Conservation (phyloP, 2,797 vertebrate genomes). For the Fringilla coelebs region DNA sequence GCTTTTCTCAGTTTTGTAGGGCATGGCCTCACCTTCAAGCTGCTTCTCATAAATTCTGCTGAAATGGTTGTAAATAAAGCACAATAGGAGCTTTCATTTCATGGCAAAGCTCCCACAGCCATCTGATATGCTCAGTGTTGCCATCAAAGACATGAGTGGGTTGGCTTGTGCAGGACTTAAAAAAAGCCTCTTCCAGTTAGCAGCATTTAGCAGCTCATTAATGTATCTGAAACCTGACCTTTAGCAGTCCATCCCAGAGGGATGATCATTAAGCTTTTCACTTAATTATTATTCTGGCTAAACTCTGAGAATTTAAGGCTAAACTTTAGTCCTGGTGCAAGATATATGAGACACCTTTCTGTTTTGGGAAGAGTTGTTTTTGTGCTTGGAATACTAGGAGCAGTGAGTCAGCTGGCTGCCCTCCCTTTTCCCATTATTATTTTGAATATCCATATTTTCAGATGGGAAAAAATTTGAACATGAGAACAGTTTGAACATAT, state of each 20-base stretch:
- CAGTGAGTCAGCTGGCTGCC: not conserved
- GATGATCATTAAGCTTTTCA: slow-evolving; percentile 4
- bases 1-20: not conserved
- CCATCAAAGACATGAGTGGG: not conserved
- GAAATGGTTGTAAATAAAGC: slow-evolving; percentile 3
- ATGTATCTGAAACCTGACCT: slow-evolving; percentile 23
- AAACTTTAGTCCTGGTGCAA: not conserved
- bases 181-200: not conserved
- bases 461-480: not conserved
- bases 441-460: not conserved
- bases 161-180: not conserved
- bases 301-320: not conserved
- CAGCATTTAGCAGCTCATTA: slow-evolving; percentile 40
- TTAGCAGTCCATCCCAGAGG: not conserved
- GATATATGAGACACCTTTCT: not conserved
- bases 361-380: not conserved
- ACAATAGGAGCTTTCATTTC: not conserved
- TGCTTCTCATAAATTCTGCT: not conserved
- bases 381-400: not conserved
- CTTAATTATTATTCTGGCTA: not conserved
- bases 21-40: not conserved
- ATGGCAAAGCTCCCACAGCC: not conserved
- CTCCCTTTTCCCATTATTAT: not conserved
- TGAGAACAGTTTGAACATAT: not conserved
- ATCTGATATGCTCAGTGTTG: not conserved